Conservation (phyloP, 2,113 vertebrate species). For the Nothobranchius kuhntae region DNA sequence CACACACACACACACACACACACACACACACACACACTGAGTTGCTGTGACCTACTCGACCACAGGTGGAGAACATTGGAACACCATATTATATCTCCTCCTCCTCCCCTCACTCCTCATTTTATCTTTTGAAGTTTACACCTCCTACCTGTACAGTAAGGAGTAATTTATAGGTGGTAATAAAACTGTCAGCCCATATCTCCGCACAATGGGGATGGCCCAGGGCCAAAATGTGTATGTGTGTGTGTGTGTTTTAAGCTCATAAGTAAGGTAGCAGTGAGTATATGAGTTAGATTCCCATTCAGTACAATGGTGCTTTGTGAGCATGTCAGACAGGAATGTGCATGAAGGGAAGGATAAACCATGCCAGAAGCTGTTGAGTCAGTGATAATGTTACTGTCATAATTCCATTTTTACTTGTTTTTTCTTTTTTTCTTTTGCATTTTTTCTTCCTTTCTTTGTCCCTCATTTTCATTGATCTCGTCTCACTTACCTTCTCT, state of each 20-base stretch:
- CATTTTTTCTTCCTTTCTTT: not conserved
- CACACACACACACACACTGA: not conserved
- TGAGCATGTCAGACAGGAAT: conserved; percentile 68
- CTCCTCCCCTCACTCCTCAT: conserved; percentile 19
- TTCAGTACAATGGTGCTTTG: conserved; percentile 67
- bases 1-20: no score
- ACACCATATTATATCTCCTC: conserved; percentile 15
- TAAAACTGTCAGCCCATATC: conserved; percentile 65
- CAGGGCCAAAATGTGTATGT: conserved; percentile 53
- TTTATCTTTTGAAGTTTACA: conserved; percentile 62
- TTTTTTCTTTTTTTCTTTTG: conserved; percentile 1
- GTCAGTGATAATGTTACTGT: conserved; percentile 37
- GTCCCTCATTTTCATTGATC: not conserved
- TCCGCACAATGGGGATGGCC: conserved; percentile 61
- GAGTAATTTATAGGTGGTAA: conserved; percentile 63
- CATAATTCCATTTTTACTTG: conserved; percentile 26
- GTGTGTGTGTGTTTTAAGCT: conserved; percentile 26
- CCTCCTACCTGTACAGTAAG: conserved; percentile 49
- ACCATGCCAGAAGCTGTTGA: conserved; percentile 48
- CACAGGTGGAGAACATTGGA: conserved; percentile 27
- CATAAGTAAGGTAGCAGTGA: conserved; percentile 41
- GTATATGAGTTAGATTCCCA: conserved; percentile 59
- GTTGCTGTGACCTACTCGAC: conserved; percentile 22
- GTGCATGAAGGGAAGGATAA: conserved; percentile 64
- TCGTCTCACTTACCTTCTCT: conserved; percentile 3